Percentiles rank a stretch among this genome's conserved stretches.
Evolutionary conservation across 2,888 invertebrate species (phyloP).

Genomic region (Rhogogaster chlorosoma): DNA sequence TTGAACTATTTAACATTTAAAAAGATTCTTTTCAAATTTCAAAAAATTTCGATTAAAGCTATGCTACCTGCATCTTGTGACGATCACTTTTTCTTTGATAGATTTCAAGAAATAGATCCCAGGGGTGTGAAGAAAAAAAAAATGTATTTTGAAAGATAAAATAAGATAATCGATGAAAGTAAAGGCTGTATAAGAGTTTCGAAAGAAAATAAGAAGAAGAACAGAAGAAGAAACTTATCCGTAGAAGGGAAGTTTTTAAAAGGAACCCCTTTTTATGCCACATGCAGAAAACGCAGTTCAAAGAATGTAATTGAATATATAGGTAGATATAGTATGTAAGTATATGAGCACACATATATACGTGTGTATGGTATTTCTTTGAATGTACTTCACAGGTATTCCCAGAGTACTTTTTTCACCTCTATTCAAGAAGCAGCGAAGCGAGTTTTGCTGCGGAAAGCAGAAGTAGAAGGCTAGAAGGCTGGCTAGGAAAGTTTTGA

Average conservation of each 20-base stretch:
- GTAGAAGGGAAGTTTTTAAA: background rate
- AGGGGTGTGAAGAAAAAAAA: too few species aligned
- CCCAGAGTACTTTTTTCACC: background rate
- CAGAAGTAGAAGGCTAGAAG: background rate
- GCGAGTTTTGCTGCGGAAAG: conserved; percentile 12
- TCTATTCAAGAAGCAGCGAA: background rate
- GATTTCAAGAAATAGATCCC: too few species aligned
- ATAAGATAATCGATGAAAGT: too few species aligned
- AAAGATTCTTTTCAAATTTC: too few species aligned
- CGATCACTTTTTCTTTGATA: too few species aligned
- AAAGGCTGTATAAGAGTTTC: background rate
- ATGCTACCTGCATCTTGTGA: too few species aligned
- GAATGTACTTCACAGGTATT: background rate
- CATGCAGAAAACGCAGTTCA: background rate
- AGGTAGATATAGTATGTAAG: background rate
- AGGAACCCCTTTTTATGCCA: background rate
- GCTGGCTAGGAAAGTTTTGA: conserved; percentile 39
- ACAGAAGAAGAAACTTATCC: background rate
- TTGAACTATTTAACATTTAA: too few species aligned
- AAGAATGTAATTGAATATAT: conserved; percentile 22
- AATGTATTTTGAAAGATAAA: background rate
- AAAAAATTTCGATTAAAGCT: too few species aligned
- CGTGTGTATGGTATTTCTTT: background rate
- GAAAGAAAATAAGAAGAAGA: background rate
- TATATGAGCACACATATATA: background rate